Percentiles rank a stretch among this genome's conserved stretches.
Conservation (phyloP, 1,140 invertebrate genomes). For the Drosophila lacteicornis region DNA sequence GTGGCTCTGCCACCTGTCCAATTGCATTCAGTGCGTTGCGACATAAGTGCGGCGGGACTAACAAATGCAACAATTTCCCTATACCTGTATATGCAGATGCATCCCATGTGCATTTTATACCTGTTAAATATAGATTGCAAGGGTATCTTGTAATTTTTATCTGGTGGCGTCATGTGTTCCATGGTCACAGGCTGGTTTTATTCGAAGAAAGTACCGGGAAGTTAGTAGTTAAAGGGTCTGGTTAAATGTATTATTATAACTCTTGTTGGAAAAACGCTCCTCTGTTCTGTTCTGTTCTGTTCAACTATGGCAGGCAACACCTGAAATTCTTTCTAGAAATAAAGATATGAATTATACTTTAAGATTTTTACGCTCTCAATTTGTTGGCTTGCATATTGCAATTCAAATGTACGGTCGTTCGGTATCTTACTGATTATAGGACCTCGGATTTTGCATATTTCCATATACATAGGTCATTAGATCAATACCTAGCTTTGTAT, state of each 20-base stretch:
- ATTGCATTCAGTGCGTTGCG: slow-evolving; percentile 58
- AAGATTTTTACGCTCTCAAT: no score
- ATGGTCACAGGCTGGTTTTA: background rate
- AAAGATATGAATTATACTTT: no score
- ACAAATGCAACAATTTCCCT: slow-evolving; percentile 70
- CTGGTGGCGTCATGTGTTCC: background rate
- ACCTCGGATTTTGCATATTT: no score
- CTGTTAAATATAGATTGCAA: background rate
- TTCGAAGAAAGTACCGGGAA: background rate
- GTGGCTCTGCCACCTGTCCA: slow-evolving; percentile 61
- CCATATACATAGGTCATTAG: no score
- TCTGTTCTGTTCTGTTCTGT: no score
- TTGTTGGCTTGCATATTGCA: no score
- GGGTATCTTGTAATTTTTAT: slow-evolving; percentile 4
- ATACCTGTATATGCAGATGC: slow-evolving; percentile 33
- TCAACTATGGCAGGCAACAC: no score
- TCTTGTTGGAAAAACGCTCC: background rate
- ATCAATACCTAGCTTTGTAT: no score
- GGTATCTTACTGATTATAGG: no score
- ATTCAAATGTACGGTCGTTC: no score
- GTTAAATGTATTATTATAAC: no score
- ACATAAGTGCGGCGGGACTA: slow-evolving; percentile 25
- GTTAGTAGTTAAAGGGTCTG: background rate
- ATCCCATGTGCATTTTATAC: slow-evolving; percentile 26
- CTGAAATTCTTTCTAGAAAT: no score